phyloP scores from a whole-genome alignment of 1,140 invertebrate species.

The Agrypnia vestita region DNA sequence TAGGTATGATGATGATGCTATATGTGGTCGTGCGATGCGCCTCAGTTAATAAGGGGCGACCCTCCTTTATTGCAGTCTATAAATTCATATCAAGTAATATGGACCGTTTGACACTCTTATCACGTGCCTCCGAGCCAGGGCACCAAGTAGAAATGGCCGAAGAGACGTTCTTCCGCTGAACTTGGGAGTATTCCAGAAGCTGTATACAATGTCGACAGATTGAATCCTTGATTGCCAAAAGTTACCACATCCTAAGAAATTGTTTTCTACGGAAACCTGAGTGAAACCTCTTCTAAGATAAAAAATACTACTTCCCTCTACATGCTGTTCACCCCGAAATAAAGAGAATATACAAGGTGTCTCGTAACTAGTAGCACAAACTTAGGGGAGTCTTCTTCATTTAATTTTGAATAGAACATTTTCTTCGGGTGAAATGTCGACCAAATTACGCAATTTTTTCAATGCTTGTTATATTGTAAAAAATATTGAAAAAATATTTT shows the following conservation, averaged over 20 bases:
- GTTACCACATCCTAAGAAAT: slow-evolving; percentile 6
- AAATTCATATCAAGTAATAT: slow-evolving; percentile 55
- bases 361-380: too few relatives aligned
- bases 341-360: too few relatives aligned
- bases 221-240: slow-evolving; percentile 30
- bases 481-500: too few relatives aligned
- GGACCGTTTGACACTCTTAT: slow-evolving; percentile 38
- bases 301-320: not conserved
- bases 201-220: slow-evolving; percentile 14
- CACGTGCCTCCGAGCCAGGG: slow-evolving; percentile 45
- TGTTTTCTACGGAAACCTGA: too few relatives aligned
- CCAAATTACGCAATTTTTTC: too few relatives aligned
- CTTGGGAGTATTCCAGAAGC: slow-evolving; percentile 6
- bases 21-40: slow-evolving; percentile 19
- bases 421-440: too few relatives aligned
- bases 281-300: not conserved
- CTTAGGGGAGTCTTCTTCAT: too few relatives aligned
- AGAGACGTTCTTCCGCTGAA: not conserved
- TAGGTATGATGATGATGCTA: not conserved
- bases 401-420: too few relatives aligned
- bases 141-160: slow-evolving; percentile 10
- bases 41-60: slow-evolving; percentile 47
- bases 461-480: too few relatives aligned
- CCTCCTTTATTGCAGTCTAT: slow-evolving; percentile 59
- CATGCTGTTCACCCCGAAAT: not conserved